Conservation (phyloP, 2,888 invertebrate species). For the Lepidocyrtinus sp. region DNA sequence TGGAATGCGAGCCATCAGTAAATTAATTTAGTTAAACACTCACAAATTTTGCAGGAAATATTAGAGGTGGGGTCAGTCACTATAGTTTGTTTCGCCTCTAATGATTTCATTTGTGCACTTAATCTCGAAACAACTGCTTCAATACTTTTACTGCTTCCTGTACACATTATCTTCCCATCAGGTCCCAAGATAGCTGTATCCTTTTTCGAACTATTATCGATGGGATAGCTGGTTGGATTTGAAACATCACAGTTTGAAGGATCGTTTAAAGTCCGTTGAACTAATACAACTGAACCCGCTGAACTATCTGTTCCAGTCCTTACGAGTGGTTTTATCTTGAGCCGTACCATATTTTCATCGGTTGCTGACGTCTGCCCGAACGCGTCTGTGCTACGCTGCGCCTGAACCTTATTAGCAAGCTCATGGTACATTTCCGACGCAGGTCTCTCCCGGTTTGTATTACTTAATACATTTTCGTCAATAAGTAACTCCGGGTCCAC, state of each 20-base stretch:
- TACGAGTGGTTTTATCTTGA: conserved; percentile 35
- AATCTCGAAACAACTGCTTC: conserved; percentile 60
- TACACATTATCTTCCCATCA: conserved; percentile 78
- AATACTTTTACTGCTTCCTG: conserved; percentile 57
- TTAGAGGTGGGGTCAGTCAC: too few species aligned
- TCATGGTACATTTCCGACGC: conserved; percentile 33
- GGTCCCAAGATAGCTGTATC: conserved; percentile 78
- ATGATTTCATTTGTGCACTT: conserved; percentile 55
- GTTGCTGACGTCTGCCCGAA: not conserved
- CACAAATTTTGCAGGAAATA: conserved; percentile 65
- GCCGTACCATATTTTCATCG: conserved; percentile 28
- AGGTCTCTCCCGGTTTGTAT: conserved; percentile 5
- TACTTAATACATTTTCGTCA: not conserved
- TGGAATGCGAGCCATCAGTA: not conserved
- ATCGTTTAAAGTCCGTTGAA: conserved; percentile 28
- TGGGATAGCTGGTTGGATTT: conserved; percentile 19
- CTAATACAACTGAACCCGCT: conserved; percentile 24
- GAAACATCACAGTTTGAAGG: conserved; percentile 48
- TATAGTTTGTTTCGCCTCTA: too few species aligned
- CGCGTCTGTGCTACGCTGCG: not conserved
- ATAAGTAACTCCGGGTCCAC: conserved; percentile 46
- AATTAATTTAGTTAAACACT: too few species aligned
- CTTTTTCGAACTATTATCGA: conserved; percentile 72
- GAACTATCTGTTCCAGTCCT: too few species aligned
- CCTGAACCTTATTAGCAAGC: not conserved